A percentile compares a stretch with the other conserved stretches of the same genome.
Conservation (phyloP, 2,113 vertebrate genomes). For the Salvelinus sp. region DNA sequence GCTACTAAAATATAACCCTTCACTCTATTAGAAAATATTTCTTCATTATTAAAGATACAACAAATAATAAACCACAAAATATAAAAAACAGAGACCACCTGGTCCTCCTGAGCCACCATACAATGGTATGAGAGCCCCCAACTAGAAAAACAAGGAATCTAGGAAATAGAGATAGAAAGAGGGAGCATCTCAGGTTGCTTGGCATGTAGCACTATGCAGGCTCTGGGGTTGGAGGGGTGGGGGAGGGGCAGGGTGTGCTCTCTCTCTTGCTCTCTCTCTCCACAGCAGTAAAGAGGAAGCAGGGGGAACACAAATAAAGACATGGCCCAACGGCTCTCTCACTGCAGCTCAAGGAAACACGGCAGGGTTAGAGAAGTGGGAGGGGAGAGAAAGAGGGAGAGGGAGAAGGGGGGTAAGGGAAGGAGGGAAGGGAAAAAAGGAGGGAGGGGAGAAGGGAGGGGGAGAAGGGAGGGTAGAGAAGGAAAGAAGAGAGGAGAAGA, state of each 20-base stretch:
- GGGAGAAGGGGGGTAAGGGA: constrained; percentile 4
- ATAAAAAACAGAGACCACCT: not conserved
- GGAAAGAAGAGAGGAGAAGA: constrained; percentile 2
- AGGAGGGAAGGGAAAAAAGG: not conserved
- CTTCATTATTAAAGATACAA: not conserved
- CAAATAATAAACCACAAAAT: not conserved
- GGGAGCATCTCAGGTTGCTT: constrained; percentile 68
- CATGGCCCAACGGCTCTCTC: constrained; percentile 69
- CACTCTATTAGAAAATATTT: not conserved
- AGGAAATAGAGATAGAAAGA: constrained; percentile 39
- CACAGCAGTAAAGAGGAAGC: constrained; percentile 57
- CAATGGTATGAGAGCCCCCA: constrained; percentile 11
- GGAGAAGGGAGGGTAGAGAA: constrained; percentile 13
- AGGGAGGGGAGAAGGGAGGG: constrained; percentile 7
- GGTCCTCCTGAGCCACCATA: not conserved
- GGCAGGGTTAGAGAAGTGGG: constrained; percentile 31
- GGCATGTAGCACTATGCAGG: constrained; percentile 61
- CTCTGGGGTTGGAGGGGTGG: constrained; percentile 36
- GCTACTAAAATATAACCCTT: not conserved
- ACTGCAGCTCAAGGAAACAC: constrained; percentile 67
- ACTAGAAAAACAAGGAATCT: not conserved
- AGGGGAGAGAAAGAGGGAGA: constrained; percentile 12
- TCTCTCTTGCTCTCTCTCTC: constrained; percentile 8
- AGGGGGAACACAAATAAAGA: constrained; percentile 66
- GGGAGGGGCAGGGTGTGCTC: constrained; percentile 18